Base-by-base conservation (phyloP, 92 coral and sea anemone genomes). In the Paragorgia papillata region DNA sequence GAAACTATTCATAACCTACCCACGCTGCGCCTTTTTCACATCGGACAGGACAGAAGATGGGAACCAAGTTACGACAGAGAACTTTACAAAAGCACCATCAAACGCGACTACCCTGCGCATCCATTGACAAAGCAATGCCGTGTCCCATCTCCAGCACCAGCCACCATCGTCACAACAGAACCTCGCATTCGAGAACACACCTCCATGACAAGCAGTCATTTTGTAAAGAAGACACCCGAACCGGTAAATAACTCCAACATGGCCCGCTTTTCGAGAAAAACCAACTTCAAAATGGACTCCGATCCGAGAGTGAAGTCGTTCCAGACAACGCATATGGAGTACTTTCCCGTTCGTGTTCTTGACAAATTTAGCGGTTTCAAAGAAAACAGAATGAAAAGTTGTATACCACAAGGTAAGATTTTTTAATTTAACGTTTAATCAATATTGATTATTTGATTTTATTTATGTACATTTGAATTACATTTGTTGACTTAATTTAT, bases 11-110 rank as follows among this genome's bases (percentile, higher is more conserved):
- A 53, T 9, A 19, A 12, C 44, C 17, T 10, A 2, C 32, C 13
- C 58, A 69, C n/a, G 20, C 76, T 56, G 18, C 58, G 37, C 9
- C 14, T 69, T n/a, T 91, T 89, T 75, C 79, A 63, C 41, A 95
- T 95, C 65, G 88, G 99, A 24, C 97, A 95, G n/a, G 99, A 91
- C 39, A 85, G 79, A 28, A 77, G 92, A 30, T 91, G 94, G 97
- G 84, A 88, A 1, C 93, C 96, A 12, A 83, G 60, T 19, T 73
- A 82, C 33, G 96, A 88, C 56, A 84, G 92, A 57, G 79, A 80
- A 40, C 91, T 88, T 13, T 88, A 95, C 74, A 85, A 83, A 61
- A 95, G 97, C 46, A 91, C 90, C 10, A 87, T 91, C 60, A 95
- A 95, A 69, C 88, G 76, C 41, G 97, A 95, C 51, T 95, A 91